Conservation (phyloP, 2,797 vertebrate species). For the Poliocrania exsul region DNA sequence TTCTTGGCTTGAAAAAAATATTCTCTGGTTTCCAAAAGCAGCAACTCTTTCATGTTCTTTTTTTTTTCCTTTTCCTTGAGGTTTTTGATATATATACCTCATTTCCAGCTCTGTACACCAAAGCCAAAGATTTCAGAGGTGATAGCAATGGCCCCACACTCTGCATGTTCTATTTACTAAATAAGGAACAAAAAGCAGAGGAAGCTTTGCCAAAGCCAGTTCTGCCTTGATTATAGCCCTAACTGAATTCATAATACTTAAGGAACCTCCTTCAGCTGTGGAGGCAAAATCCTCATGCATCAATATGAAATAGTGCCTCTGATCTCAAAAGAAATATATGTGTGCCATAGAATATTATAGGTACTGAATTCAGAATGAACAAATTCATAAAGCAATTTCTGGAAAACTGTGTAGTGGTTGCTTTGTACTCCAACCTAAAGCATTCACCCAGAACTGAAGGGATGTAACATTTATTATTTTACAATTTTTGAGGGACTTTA, state of each 20-base stretch:
- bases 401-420: not conserved
- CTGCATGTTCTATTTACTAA: conserved; percentile 43
- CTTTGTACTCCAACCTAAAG: not conserved
- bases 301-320: not conserved
- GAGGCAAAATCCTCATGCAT: not conserved
- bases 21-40: not conserved
- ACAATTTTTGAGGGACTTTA: not conserved
- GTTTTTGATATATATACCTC: conserved; percentile 7
- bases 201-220: not conserved
- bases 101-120: not conserved
- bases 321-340: not conserved
- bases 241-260: not conserved
- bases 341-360: not conserved
- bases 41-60: not conserved
- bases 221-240: not conserved
- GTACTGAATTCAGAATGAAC: not conserved
- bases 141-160: not conserved
- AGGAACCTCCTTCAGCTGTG: not conserved
- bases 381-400: not conserved
- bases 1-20: not conserved
- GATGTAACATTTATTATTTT: not conserved
- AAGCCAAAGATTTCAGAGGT: conserved; percentile 48
- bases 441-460: not conserved
- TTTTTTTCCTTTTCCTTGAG: not conserved
- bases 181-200: conserved; percentile 42